Percentiles rank a stretch among this genome's conserved stretches.
Conservation (phyloP, 2,113 vertebrate species). For the Protomyctophum bolini region DNA sequence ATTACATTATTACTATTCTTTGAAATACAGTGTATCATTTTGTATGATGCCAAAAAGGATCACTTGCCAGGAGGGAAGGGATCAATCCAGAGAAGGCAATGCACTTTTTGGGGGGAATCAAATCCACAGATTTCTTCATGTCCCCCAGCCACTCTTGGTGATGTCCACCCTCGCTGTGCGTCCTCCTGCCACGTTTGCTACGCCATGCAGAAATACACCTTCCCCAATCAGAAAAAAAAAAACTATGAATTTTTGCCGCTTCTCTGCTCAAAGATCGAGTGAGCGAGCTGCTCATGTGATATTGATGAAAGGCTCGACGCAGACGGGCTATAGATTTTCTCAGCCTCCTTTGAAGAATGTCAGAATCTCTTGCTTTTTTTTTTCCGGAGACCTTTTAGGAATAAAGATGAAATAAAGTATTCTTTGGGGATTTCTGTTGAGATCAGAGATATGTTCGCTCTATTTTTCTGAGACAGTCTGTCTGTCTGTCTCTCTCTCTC, state of each 20-base stretch:
- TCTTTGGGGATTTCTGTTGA: slow-evolving; percentile 52
- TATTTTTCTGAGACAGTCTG: slow-evolving; percentile 41
- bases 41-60: background rate
- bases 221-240: slow-evolving; percentile 39
- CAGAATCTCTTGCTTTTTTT: slow-evolving; percentile 61
- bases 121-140: too few relatives aligned
- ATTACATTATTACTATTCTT: background rate
- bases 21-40: background rate
- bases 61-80: background rate
- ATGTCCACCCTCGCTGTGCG: slow-evolving; percentile 30
- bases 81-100: slow-evolving; percentile 1
- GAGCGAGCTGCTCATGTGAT: slow-evolving; percentile 66
- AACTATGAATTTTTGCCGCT: slow-evolving; percentile 42
- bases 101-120: too few relatives aligned
- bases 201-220: slow-evolving; percentile 33
- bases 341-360: slow-evolving; percentile 71
- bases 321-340: slow-evolving; percentile 69
- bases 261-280: slow-evolving; percentile 51
- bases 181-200: slow-evolving; percentile 37
- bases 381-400: slow-evolving; percentile 65
- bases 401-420: slow-evolving; percentile 64
- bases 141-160: too few relatives aligned
- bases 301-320: slow-evolving; percentile 74
- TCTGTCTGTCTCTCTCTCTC: too few relatives aligned
- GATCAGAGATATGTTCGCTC: slow-evolving; percentile 63